A percentile compares a stretch with the other conserved stretches of the same genome.
Evolutionary conservation across 2,888 invertebrate genomes (phyloP).

Genomic region (Drosophila antonietae): DNA sequence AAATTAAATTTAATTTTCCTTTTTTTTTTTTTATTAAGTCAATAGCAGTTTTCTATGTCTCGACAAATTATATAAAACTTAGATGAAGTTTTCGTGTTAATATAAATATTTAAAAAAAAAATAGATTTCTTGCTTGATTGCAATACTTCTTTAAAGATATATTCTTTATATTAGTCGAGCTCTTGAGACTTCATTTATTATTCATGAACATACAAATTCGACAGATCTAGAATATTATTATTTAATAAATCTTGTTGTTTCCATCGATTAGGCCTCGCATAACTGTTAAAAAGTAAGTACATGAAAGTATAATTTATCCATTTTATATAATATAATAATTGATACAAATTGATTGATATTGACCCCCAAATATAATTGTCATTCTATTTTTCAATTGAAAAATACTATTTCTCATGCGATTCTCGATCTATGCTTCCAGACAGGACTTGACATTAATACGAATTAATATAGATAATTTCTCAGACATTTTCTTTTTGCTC

Average conservation of each 20-base stretch:
- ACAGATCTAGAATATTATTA: neutral
- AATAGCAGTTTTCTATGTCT: neutral
- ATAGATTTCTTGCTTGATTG: neutral
- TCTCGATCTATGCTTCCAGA: too few relatives aligned
- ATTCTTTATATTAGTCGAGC: neutral
- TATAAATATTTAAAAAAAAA: neutral
- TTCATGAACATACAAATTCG: neutral
- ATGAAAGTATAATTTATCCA: neutral
- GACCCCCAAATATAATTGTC: neutral
- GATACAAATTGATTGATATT: neutral
- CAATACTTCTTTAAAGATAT: neutral
- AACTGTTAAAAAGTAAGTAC: conserved; percentile 26
- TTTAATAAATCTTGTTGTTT: neutral
- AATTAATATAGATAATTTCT: too few relatives aligned
- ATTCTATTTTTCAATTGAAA: neutral
- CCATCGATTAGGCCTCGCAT: neutral
- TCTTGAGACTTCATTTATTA: neutral
- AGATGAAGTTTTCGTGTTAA: neutral
- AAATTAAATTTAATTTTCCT: neutral
- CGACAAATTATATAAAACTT: neutral
- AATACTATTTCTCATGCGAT: too few relatives aligned
- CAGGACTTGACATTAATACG: too few relatives aligned
- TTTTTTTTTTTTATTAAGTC: too few relatives aligned
- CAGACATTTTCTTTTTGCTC: neutral
- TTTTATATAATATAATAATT: neutral